Conservation (phyloP, 2,888 invertebrate genomes). For the Lordiphosa fenestrarum region DNA sequence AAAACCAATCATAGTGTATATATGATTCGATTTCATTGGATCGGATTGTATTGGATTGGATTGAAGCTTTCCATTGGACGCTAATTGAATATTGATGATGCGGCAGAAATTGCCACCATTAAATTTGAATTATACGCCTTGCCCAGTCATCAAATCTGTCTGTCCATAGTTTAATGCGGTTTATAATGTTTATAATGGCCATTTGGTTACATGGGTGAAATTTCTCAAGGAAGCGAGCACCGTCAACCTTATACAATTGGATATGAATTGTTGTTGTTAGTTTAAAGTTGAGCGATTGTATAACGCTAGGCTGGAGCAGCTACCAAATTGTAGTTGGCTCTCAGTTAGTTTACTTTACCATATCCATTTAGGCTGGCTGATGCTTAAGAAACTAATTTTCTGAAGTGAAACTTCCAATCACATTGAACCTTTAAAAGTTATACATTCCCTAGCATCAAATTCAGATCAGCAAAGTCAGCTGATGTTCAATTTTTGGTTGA, state of each 20-base stretch:
- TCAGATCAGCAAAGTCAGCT: no score
- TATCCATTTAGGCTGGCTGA: no score
- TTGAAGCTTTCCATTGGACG: conserved; percentile 48
- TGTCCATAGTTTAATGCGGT: conserved; percentile 2
- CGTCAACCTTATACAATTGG: background rate
- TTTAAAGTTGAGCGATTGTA: no score
- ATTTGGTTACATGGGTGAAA: conserved; percentile 9
- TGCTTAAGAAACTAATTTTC: no score
- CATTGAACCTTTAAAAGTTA: no score
- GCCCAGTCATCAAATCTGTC: conserved; percentile 29
- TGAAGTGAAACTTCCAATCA: no score
- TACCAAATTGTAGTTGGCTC: no score
- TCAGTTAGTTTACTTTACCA: no score
- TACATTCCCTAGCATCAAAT: no score
- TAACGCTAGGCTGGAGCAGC: no score
- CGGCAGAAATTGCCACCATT: conserved; percentile 46
- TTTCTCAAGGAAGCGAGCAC: conserved; percentile 6
- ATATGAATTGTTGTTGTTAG: no score
- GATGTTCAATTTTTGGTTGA: no score
- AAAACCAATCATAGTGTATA: background rate
- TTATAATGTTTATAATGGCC: background rate
- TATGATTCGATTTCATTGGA: background rate
- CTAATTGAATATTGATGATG: conserved; percentile 67
- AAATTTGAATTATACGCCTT: conserved; percentile 48
- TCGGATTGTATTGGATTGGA: background rate